A percentile compares a stretch with the other conserved stretches of the same genome.
Evolutionary conservation across 2,113 vertebrate genomes (phyloP).

Genomic region (Rhinichthys klamathensis): DNA sequence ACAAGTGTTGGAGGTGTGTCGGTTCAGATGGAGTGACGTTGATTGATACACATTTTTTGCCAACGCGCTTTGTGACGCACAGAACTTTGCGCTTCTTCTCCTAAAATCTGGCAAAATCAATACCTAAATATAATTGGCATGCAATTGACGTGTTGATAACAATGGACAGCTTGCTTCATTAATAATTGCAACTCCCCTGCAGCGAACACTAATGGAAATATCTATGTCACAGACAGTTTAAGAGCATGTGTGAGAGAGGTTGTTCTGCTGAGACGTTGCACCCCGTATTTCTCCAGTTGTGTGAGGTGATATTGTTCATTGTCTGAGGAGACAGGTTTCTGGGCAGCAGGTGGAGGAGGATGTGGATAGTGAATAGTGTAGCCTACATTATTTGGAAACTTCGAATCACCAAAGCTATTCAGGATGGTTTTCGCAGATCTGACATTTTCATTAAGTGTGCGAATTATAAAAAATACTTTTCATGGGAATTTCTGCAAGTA

Average conservation of each 20-base stretch:
- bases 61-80: background rate
- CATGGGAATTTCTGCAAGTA: background rate
- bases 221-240: background rate
- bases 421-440: background rate
- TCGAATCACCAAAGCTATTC: background rate
- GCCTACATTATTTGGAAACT: background rate
- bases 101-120: background rate
- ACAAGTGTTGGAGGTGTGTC: constrained; percentile 15
- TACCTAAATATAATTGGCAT: background rate
- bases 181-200: background rate
- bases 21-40: background rate
- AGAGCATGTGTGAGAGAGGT: background rate
- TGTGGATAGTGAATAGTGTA: background rate
- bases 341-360: constrained; percentile 14
- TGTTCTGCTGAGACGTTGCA: constrained; percentile 10
- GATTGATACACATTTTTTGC: background rate
- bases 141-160: background rate
- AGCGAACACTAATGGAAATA: background rate
- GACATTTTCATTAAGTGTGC: background rate
- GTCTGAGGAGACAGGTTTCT: constrained; percentile 2
- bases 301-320: background rate
- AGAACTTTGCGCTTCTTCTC: background rate
- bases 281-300: background rate
- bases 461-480: background rate
- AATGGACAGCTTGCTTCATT: background rate